These are phyloP conservation scores for Drosophila sordidula DNA, from an alignment of 2,888 invertebrate genomes.

Conservation along the genomic window DNA sequence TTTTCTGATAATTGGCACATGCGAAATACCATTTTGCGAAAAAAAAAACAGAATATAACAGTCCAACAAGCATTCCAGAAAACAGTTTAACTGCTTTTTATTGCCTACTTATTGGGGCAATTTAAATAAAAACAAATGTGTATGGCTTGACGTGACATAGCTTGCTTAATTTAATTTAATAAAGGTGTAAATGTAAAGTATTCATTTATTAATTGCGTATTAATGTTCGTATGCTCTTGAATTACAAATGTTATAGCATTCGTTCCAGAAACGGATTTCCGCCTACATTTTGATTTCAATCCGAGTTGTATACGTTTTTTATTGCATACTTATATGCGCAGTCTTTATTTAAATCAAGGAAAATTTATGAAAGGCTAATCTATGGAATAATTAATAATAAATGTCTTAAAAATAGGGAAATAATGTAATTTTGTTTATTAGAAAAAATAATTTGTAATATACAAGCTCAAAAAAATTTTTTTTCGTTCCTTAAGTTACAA, in stretches of 20 bases:
- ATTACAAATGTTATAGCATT: too few species aligned
- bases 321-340: too few species aligned
- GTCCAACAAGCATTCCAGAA: constrained; percentile 4
- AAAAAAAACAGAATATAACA: background rate
- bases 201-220: too few species aligned
- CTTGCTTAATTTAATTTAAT: constrained; percentile 1
- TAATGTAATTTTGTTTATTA: too few species aligned
- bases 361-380: too few species aligned
- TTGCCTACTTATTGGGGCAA: constrained; percentile 2
- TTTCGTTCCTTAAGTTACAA: too few species aligned
- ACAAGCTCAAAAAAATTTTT: too few species aligned
- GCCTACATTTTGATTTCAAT: background rate
- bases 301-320: background rate
- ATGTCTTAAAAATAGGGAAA: too few species aligned
- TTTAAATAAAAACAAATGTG: background rate
- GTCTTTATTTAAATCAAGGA: background rate
- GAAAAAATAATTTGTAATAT: too few species aligned
- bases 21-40: background rate
- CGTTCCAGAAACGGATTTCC: background rate
- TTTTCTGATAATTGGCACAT: constrained; percentile 12
- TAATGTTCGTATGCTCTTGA: background rate
- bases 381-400: too few species aligned
- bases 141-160: background rate
- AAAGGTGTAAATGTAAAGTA: background rate
- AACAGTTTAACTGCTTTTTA: background rate